Base-by-base conservation (phyloP, 2,888 invertebrate species). In the Parelbella ahira region DNA sequence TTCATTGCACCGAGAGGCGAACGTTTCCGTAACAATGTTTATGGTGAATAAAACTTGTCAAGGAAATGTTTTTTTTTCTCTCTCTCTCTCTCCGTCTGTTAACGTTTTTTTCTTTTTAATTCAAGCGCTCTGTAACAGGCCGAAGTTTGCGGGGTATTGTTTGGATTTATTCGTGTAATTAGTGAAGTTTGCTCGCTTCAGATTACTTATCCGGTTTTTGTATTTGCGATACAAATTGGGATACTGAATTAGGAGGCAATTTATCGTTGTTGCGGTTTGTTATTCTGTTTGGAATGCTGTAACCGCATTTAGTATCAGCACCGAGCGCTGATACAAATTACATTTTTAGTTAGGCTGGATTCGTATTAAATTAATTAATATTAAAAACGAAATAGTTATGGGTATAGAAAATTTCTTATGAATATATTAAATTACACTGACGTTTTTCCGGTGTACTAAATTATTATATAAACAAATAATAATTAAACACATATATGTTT, bases 41-140 rank as follows among this genome's bases (percentile, higher is more conserved):
- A 79, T 80, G 78, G 81, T 83, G 82, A 86, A 86, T 77, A 84
- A 83, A 86, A 83, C 77, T 87, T 86, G 82, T 86, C 78, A 82
- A 77, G 82, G 84, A 82, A 87, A 78, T 77, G 72, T 68, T 7
- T 79, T 80, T 78, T 83, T 77, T n/a, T n/a, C n/a, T n/a, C n/a
- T n/a, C n/a, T n/a, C n/a, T n/a, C n/a, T n/a, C n/a, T 70, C 68
- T 72, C 72, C 73, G 74, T 79, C 80, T 79, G 81, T 68, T 63
- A 53, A 63, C 67, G 33, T 63, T 54, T 63, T 63, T 69, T 80
- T 68, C 68, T 74, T 69, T 81, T 80, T 78, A 78, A 80, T 86
- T 83, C 72, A 72, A 63, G 58, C 66, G 67, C 75, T 71, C 75
- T 73, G 76, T 74, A 67, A 66, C 68, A 61, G 63, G 67, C 55